Evolutionary conservation across 2,797 vertebrate species (phyloP).

Genomic region (Characodon lateralis): DNA sequence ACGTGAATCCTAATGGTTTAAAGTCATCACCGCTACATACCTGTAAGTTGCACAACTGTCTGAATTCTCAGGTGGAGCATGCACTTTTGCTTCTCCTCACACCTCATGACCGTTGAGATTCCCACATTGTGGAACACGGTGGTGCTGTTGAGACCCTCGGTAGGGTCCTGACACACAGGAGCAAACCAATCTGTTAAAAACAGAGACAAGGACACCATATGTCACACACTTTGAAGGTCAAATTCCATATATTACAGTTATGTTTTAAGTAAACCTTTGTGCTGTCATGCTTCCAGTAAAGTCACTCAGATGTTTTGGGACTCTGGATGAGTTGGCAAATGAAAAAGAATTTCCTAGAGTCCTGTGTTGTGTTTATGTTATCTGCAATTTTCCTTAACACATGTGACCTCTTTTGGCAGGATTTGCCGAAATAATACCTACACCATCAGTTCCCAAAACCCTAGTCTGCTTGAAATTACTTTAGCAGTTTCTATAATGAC

Average conservation of each 20-base stretch:
- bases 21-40: slow-evolving; percentile 48
- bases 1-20: background rate
- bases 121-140: slow-evolving; percentile 64
- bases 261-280: background rate
- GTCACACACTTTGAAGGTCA: background rate
- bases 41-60: slow-evolving; percentile 53
- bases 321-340: background rate
- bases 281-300: background rate
- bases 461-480: background rate
- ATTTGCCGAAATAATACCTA: too few relatives aligned
- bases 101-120: slow-evolving; percentile 75
- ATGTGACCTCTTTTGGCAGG: background rate
- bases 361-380: too few relatives aligned
- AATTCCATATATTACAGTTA: background rate
- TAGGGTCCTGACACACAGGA: slow-evolving; percentile 47
- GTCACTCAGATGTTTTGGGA: too few relatives aligned
- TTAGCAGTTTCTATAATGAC: background rate
- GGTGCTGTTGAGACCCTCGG: slow-evolving; percentile 23
- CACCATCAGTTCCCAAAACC: background rate
- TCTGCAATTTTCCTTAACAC: background rate
- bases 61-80: slow-evolving; percentile 66
- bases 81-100: slow-evolving; percentile 69
- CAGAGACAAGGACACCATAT: background rate
- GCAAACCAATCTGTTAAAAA: slow-evolving; percentile 47
- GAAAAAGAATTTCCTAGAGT: background rate